Conservation (phyloP, 2,888 invertebrate species). For the Neuroscelio doddi region DNA sequence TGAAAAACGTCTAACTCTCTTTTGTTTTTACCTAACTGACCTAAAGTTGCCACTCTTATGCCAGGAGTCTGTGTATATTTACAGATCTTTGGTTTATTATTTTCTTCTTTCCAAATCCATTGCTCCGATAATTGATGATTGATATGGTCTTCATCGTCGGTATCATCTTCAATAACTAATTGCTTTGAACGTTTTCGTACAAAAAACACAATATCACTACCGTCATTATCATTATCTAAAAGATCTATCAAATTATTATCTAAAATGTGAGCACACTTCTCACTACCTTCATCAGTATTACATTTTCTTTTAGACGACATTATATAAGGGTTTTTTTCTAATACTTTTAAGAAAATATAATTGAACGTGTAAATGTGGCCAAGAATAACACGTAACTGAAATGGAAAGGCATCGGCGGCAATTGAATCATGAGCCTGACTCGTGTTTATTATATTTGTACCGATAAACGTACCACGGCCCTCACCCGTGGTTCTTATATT, state of each 20-base stretch:
- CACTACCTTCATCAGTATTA: conserved; percentile 17
- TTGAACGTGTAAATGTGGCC: conserved; percentile 11
- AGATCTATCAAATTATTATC: too few species aligned
- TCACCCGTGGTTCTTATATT: too few species aligned
- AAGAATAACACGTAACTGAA: conserved; percentile 12
- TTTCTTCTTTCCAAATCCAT: conserved; percentile 34
- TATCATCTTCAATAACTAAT: conserved; percentile 24
- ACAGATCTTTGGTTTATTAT: conserved; percentile 21
- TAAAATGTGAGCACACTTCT: conserved; percentile 22
- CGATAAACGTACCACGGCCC: neutral
- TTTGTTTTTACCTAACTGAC: conserved; percentile 12
- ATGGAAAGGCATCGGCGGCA: too few species aligned
- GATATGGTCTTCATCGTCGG: conserved; percentile 16
- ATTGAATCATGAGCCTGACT: too few species aligned
- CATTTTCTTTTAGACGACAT: conserved; percentile 10
- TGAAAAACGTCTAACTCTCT: neutral
- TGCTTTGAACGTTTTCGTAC: conserved; percentile 24
- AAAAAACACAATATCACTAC: conserved; percentile 30
- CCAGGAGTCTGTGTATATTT: conserved; percentile 22
- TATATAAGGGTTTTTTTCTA: too few species aligned
- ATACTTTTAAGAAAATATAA: too few species aligned
- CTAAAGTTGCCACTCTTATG: conserved; percentile 28
- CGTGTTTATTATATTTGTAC: too few species aligned
- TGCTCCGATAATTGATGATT: conserved; percentile 10
- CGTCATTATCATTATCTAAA: conserved; percentile 20